phyloP scores from a whole-genome alignment of 2,888 invertebrate species.

The Caradrina clavipalpis region DNA sequence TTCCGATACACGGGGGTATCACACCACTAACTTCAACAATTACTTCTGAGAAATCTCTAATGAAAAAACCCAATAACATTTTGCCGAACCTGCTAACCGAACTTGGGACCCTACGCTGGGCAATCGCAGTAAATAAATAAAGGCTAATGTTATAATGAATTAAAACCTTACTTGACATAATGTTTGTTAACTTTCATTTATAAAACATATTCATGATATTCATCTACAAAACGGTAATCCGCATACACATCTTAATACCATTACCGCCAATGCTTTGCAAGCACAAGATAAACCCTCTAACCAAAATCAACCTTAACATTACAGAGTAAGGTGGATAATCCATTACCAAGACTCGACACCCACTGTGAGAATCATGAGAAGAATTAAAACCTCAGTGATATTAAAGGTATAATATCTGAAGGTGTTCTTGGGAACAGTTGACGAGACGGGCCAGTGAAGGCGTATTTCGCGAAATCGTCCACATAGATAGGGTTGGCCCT shows the following conservation, averaged over 20 bases:
- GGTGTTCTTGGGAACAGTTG: conserved; percentile 54
- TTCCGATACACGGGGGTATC: too few species aligned
- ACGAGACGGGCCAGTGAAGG: conserved; percentile 50
- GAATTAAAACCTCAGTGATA: conserved; percentile 58
- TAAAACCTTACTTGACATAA: not conserved
- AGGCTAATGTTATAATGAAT: not conserved
- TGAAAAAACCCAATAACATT: too few species aligned
- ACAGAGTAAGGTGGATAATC: conserved; percentile 6
- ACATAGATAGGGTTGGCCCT: conserved; percentile 50
- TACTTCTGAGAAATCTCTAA: too few species aligned
- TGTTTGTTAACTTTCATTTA: not conserved
- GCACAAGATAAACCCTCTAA: not conserved
- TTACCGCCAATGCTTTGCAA: conserved; percentile 7
- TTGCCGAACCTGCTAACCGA: too few species aligned
- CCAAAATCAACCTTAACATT: not conserved
- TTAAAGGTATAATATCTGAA: conserved; percentile 54
- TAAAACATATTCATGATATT: too few species aligned
- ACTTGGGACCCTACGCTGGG: not conserved
- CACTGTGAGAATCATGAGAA: conserved; percentile 55
- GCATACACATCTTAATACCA: not conserved
- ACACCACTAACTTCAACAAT: too few species aligned
- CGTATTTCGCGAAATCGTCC: conserved; percentile 57
- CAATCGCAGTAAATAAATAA: not conserved
- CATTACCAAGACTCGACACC: conserved; percentile 14
- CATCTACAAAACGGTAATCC: conserved; percentile 3